Conservation (phyloP, 2,797 vertebrate species). For the Clamator glandarius region DNA sequence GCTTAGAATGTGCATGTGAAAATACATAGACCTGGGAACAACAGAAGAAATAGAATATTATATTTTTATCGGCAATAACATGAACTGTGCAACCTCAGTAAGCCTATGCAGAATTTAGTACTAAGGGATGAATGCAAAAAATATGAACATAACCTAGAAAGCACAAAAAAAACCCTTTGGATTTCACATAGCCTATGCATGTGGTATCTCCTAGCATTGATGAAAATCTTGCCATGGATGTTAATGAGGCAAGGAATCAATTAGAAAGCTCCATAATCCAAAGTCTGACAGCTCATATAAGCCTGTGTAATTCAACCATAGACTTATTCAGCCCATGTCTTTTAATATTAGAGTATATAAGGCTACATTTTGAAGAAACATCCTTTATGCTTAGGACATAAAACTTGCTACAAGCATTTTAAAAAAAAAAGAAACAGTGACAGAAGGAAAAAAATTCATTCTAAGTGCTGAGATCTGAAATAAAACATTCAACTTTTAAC, state of each 20-base stretch:
- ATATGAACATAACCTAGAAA: not conserved
- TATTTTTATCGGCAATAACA: not conserved
- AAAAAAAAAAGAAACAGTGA: not conserved
- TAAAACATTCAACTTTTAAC: not conserved
- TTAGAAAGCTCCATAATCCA: not conserved
- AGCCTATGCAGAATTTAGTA: not conserved
- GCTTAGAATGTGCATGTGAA: constrained; percentile 90
- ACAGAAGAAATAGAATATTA: constrained; percentile 42
- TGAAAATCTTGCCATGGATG: not conserved
- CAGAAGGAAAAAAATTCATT: not conserved
- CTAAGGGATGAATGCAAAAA: not conserved
- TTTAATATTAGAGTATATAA: not conserved
- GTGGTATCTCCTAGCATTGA: not conserved
- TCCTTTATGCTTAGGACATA: not conserved
- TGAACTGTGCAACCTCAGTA: not conserved
- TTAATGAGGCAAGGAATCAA: not conserved
- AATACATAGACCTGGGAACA: constrained; percentile 90
- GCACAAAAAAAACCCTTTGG: not conserved
- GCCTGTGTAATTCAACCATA: not conserved
- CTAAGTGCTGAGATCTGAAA: not conserved
- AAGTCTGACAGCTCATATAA: not conserved
- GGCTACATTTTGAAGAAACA: not conserved
- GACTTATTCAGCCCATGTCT: not conserved
- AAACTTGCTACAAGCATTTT: not conserved
- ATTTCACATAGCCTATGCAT: not conserved